These are phyloP conservation scores for Bubo bubo DNA, from an alignment of 2,113 vertebrate species.

Conservation along the genomic window DNA sequence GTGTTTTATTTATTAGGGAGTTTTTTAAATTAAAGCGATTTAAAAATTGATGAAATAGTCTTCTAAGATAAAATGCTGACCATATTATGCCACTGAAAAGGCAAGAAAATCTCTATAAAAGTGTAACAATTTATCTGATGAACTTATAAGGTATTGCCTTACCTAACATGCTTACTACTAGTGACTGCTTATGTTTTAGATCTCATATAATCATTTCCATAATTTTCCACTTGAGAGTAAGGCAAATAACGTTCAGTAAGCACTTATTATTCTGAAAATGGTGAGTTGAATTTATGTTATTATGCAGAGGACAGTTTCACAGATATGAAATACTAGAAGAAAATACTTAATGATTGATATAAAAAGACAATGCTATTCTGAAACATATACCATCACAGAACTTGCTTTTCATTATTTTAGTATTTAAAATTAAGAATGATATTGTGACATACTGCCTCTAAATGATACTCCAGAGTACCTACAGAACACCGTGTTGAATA, in stretches of 20 bases:
- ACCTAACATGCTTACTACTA: conserved; percentile 12
- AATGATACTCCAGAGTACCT: conserved; percentile 9
- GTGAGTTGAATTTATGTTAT: conserved; percentile 26
- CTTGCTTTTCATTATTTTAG: not conserved
- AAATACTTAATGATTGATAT: conserved; percentile 31
- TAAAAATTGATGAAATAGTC: not conserved
- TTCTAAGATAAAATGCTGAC: not conserved
- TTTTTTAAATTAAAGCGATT: not conserved
- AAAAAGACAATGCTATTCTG: not conserved
- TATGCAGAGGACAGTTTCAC: not conserved
- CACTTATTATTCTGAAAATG: conserved; percentile 40
- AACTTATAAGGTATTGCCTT: not conserved
- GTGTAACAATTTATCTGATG: not conserved
- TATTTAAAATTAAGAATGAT: conserved; percentile 15
- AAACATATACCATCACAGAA: not conserved
- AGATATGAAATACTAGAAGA: conserved; percentile 38
- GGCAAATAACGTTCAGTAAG: conserved; percentile 38
- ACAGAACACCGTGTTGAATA: not conserved
- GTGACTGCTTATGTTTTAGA: conserved; percentile 15
- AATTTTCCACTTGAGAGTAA: conserved; percentile 25
- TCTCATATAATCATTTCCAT: conserved; percentile 23
- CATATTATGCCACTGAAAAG: not conserved
- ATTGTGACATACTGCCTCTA: not conserved
- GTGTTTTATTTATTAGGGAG: not conserved
- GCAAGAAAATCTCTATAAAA: not conserved